phyloP scores from a whole-genome alignment of 2,888 invertebrate genomes.

The Polydesmus complanatus region DNA sequence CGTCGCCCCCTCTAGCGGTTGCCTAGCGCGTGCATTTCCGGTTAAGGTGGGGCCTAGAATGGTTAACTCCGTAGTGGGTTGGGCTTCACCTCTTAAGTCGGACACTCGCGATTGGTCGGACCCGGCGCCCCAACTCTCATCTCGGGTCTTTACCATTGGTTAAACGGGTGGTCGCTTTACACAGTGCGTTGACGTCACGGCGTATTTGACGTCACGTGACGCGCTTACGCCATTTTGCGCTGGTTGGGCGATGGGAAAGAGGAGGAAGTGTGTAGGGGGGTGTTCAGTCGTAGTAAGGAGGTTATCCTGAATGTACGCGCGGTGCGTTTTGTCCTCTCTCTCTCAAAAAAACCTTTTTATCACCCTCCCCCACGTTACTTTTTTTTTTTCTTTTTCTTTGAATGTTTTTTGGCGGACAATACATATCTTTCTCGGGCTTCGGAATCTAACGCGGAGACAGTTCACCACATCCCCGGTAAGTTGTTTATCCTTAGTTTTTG shows the following conservation, averaged over 20 bases:
- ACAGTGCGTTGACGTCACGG: constrained; percentile 13
- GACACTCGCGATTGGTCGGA: background rate
- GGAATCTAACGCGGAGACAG: no score
- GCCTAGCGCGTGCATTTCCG: background rate
- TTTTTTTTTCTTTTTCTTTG: no score
- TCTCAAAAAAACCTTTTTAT: background rate
- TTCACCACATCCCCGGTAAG: no score
- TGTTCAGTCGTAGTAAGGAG: background rate
- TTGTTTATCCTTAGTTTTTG: no score
- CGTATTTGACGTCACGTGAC: constrained; percentile 39
- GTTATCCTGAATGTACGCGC: background rate
- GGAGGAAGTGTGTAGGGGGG: background rate
- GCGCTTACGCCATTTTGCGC: constrained; percentile 42
- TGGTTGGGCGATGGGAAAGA: background rate
- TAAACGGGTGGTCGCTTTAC: constrained; percentile 3
- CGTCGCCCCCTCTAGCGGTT: background rate
- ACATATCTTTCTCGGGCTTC: no score
- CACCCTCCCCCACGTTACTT: background rate
- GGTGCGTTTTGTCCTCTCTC: background rate
- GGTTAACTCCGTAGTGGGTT: background rate
- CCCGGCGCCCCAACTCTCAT: background rate
- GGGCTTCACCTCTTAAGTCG: background rate
- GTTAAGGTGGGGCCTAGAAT: background rate
- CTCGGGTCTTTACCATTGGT: constrained; percentile 6
- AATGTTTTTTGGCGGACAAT: no score